phyloP scores from a whole-genome alignment of 2,113 vertebrate species.

The Henicopernis longicauda region DNA sequence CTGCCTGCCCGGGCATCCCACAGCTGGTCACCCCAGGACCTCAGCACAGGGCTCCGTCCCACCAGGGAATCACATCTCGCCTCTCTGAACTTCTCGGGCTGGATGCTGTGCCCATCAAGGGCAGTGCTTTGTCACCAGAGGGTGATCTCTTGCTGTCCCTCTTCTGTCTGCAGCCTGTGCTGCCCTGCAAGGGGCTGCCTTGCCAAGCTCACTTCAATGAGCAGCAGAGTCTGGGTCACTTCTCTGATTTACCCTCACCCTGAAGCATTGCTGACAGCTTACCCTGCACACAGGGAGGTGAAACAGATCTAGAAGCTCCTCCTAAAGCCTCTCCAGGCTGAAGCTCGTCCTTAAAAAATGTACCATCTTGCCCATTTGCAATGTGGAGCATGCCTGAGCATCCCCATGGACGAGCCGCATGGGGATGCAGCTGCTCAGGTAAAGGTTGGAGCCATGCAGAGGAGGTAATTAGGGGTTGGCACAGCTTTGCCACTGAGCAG shows the following conservation, averaged over 20 bases:
- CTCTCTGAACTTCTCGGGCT: rapidly evolving
- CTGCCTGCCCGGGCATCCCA: rapidly evolving
- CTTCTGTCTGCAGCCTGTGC: background rate
- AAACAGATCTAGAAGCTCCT: background rate
- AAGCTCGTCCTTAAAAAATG: background rate
- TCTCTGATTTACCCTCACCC: background rate
- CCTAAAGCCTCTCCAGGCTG: background rate
- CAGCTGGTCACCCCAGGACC: rapidly evolving
- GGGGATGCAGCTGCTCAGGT: background rate
- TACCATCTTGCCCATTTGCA: background rate
- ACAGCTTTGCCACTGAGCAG: background rate
- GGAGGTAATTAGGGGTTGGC: background rate
- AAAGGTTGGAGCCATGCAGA: background rate
- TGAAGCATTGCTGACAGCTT: background rate
- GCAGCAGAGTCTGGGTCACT: background rate
- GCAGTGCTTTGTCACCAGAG: background rate
- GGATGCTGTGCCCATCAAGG: background rate
- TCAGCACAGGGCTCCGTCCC: rapidly evolving
- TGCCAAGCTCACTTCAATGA: background rate
- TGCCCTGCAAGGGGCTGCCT: background rate
- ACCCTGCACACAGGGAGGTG: background rate
- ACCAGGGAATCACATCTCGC: rapidly evolving
- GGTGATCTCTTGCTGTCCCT: background rate
- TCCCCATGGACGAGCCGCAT: background rate
- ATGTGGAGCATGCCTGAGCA: background rate